These are phyloP conservation scores for Brachionus plicatilis DNA, from an alignment of 1,140 invertebrate species.

Conservation along the genomic window DNA sequence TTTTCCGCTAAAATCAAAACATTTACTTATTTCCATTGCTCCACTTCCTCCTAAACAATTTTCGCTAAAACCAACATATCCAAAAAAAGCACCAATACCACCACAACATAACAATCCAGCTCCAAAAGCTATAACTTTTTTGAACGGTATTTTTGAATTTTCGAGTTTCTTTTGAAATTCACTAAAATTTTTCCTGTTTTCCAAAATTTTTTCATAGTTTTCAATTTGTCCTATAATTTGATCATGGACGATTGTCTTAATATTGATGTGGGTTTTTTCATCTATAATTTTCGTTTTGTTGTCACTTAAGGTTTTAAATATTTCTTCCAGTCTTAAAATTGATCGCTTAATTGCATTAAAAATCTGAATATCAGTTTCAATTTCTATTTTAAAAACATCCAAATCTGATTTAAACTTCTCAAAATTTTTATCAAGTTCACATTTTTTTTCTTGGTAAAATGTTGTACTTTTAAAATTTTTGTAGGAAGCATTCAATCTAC, in stretches of 20 bases:
- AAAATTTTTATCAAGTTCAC: neutral
- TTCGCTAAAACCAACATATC: too few relatives aligned
- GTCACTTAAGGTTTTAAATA: neutral
- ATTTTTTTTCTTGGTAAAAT: neutral
- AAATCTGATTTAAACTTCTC: neutral
- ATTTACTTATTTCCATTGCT: too few relatives aligned
- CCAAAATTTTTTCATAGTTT: neutral
- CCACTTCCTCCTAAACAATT: too few relatives aligned
- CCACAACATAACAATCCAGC: neutral
- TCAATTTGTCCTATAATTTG: neutral
- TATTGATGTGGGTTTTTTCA: neutral
- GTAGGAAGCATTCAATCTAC: neutral
- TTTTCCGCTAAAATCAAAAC: too few relatives aligned
- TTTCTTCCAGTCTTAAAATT: neutral
- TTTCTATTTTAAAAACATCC: neutral
- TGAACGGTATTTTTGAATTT: neutral
- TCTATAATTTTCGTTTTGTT: neutral
- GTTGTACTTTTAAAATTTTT: neutral
- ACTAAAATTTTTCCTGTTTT: neutral
- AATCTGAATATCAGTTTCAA: neutral
- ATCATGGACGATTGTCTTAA: neutral
- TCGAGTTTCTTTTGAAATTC: neutral
- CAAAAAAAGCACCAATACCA: too few relatives aligned
- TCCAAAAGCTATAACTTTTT: neutral
- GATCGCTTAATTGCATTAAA: neutral